Evolutionary conservation across 1,140 invertebrate genomes (phyloP).

Genomic region (Lucilia sericata): DNA sequence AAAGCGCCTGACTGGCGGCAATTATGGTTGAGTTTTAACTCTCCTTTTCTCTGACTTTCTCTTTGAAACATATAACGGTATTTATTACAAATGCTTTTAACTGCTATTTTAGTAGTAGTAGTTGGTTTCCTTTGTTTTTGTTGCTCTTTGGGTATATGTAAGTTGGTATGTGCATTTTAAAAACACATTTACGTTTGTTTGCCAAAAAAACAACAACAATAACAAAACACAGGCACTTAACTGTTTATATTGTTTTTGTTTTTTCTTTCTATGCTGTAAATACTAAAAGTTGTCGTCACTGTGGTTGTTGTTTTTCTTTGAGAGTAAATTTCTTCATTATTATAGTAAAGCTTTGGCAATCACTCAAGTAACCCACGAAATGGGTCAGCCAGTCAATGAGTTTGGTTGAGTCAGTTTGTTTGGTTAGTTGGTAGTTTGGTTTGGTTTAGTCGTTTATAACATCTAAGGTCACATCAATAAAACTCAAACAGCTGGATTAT

Average conservation of each 20-base stretch:
- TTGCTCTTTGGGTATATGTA: background rate
- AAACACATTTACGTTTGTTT: background rate
- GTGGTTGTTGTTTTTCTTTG: background rate
- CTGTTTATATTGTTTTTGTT: background rate
- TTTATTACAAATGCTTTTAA: background rate
- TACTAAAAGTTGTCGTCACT: background rate
- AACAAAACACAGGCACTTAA: background rate
- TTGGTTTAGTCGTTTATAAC: background rate
- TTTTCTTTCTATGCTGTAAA: background rate
- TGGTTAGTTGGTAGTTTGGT: no score
- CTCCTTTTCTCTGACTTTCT: background rate
- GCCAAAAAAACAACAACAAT: background rate
- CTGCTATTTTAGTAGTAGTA: background rate
- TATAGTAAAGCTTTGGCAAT: slow-evolving; percentile 8
- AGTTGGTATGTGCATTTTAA: background rate
- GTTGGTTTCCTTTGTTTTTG: background rate
- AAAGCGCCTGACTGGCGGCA: slow-evolving; percentile 37
- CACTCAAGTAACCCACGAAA: slow-evolving; percentile 2
- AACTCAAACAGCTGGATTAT: slow-evolving; percentile 2
- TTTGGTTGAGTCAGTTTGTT: background rate
- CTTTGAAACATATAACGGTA: background rate
- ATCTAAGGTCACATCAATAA: slow-evolving; percentile 5
- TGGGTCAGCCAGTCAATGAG: background rate
- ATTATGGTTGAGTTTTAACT: slow-evolving; percentile 10
- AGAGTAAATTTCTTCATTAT: slow-evolving; percentile 5